Evolutionary conservation across 2,888 invertebrate species (phyloP).

Genomic region (Oscheius sp.): DNA sequence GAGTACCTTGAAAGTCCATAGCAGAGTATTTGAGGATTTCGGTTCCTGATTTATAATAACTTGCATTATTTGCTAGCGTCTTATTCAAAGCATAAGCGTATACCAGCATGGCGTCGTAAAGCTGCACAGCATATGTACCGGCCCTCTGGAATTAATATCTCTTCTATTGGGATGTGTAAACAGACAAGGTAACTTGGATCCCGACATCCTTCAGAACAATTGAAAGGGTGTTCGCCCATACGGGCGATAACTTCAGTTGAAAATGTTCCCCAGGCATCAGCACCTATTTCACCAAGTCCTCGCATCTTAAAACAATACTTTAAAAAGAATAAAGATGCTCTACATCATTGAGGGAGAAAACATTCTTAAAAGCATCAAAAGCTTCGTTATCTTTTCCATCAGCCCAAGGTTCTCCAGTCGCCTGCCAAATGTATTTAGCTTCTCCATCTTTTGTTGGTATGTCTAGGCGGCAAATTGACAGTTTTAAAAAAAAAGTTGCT

Average conservation of each 20-base stretch:
- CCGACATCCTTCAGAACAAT: constrained; percentile 46
- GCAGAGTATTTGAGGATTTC: constrained; percentile 18
- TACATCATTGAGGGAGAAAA: constrained; percentile 30
- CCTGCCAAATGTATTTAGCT: constrained; percentile 47
- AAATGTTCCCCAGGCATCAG: neutral
- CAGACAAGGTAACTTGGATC: constrained; percentile 10
- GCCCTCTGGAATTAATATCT: constrained; percentile 6
- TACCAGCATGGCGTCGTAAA: constrained; percentile 51
- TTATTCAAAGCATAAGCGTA: constrained; percentile 50
- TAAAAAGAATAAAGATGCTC: neutral
- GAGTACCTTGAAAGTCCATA: constrained; percentile 32
- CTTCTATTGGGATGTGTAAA: neutral
- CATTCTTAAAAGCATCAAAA: constrained; percentile 36
- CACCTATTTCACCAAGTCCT: neutral
- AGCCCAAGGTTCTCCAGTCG: constrained; percentile 39
- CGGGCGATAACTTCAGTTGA: constrained; percentile 31
- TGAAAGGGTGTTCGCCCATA: constrained; percentile 55
- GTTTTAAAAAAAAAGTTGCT: neutral
- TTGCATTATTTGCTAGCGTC: constrained; percentile 43
- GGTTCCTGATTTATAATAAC: constrained; percentile 4
- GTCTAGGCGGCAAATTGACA: neutral
- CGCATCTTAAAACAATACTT: neutral
- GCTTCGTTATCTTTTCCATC: constrained; percentile 60
- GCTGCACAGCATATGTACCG: constrained; percentile 47
- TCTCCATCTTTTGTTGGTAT: neutral